Percentiles rank a stretch among this genome's conserved stretches.
Conservation (phyloP, 2,797 vertebrate species). For the Brachymystax lenok region DNA sequence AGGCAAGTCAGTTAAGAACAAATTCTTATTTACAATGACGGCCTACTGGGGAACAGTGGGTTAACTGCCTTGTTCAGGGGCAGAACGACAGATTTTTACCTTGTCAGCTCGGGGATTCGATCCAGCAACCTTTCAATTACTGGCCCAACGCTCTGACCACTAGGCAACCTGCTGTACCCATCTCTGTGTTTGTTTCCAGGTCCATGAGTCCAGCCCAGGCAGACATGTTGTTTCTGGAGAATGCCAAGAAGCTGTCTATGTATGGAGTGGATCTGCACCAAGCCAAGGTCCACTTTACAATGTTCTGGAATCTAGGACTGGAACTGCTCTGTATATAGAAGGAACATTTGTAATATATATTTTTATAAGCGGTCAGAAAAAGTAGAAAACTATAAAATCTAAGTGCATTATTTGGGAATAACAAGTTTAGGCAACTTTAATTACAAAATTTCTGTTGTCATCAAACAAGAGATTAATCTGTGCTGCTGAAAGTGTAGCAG, state of each 20-base stretch:
- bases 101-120: too few relatives aligned
- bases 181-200: conserved; percentile 65
- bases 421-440: conserved; percentile 47
- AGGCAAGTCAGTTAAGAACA: too few relatives aligned
- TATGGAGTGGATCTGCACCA: conserved; percentile 97
- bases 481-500: conserved; percentile 7
- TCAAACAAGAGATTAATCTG: conserved; percentile 47
- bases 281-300: conserved; percentile 82
- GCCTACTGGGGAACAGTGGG: too few relatives aligned
- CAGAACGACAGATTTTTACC: too few relatives aligned
- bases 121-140: too few relatives aligned
- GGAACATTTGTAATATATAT: background rate
- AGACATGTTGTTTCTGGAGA: conserved; percentile 94
- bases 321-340: background rate
- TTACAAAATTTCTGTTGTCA: conserved; percentile 52
- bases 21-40: too few relatives aligned
- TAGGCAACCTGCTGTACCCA: background rate
- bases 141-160: background rate
- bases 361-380: background rate
- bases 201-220: conserved; percentile 96
- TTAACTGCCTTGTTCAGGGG: too few relatives aligned
- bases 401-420: conserved; percentile 25
- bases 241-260: conserved; percentile 95
- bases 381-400: background rate
- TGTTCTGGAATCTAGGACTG: background rate